Evolutionary conservation across 1,140 invertebrate species (phyloP), one percentile per base, ranked within the genome.

Genomic region (Goniozus legneri): DNA sequence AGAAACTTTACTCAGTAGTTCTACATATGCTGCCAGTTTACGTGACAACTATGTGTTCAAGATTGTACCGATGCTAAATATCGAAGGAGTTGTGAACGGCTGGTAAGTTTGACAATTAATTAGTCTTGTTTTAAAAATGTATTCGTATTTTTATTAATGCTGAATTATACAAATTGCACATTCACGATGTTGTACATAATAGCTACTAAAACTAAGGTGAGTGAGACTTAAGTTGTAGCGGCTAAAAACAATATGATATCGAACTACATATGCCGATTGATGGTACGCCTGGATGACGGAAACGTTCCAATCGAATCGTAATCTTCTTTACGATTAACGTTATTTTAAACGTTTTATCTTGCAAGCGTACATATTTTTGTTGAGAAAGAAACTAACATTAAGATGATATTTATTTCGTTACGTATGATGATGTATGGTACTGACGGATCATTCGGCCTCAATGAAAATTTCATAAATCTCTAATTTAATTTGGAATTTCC

Each of bases 41-140:
- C 76, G 89, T 13, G 78, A 84, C 45, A 79, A 83, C 52, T 92
- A 84, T 75, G 79, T 93, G 16, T 91, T 93, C 77, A 92, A 93
- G 71, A 82, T 93, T 42, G 82, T 94, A 22, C 91, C 91, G 2
- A 90, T 94, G 86, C 76, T 93, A 30, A 94, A 93, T 75, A 84
- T 88, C 6, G 91, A 93, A 68, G 91, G 91, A 7, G 91, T 93
- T 13, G 82, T 90, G 53, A 90, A 91, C 72, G 92, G 91, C 47
- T 91, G 88, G 89, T 92, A 74, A 84, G 82, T 82, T 19, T n/a
- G n/a, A 16, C 13, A 35, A 35, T 15, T n/a, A n/a, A n/a, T n/a
- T n/a, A n/a, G n/a, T n/a, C n/a, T n/a, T n/a, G n/a, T n/a, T 27
- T 12, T 45, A 56, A 48, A 55, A 64, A 53, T 65, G 51, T 62